Evolutionary conservation across 2,888 invertebrate species (phyloP).

Genomic region (Tipula vernalis): DNA sequence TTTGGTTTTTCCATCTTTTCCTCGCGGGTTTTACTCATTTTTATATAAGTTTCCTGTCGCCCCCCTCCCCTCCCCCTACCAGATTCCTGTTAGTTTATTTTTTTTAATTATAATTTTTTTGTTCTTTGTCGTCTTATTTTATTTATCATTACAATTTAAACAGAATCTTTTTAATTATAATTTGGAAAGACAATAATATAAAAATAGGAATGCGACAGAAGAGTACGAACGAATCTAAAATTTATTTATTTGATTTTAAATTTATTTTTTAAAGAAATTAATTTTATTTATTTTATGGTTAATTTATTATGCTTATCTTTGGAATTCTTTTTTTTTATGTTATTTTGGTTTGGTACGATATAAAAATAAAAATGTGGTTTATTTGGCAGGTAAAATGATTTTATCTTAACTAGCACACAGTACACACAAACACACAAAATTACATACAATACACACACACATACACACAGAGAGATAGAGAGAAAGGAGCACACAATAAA

Average conservation of each 20-base stretch:
- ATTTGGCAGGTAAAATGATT: conserved; percentile 4
- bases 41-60: background rate
- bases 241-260: background rate
- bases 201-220: background rate
- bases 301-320: background rate
- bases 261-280: background rate
- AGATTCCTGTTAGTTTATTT: background rate
- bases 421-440: background rate
- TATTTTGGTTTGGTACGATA: background rate
- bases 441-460: background rate
- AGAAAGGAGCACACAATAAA: background rate
- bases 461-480: background rate
- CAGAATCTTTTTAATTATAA: background rate
- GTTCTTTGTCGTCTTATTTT: background rate
- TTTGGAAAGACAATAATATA: background rate
- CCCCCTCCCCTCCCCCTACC: background rate
- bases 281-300: background rate
- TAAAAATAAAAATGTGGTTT: background rate
- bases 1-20: background rate
- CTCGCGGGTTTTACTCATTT: background rate
- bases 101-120: background rate
- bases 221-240: background rate
- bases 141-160: background rate
- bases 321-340: background rate
- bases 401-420: background rate